phyloP scores from a whole-genome alignment of 2,113 vertebrate species.

The Embiotoca jacksoni region DNA sequence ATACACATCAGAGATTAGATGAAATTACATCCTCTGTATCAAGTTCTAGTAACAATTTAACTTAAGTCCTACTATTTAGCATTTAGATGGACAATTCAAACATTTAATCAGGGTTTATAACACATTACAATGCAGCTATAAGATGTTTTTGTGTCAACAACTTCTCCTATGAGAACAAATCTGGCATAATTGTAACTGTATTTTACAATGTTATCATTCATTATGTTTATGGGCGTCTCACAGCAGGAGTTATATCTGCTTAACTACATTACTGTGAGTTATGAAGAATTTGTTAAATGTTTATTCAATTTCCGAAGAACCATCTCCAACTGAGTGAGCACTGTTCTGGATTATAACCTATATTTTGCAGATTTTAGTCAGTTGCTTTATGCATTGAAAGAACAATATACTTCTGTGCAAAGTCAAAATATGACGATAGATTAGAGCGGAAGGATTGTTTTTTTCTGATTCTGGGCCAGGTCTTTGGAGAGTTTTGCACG shows the following conservation, averaged over 20 bases:
- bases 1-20: slow-evolving; percentile 12
- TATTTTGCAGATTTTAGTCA: not conserved
- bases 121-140: not conserved
- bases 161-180: not conserved
- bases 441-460: not conserved
- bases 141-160: not conserved
- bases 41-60: not conserved
- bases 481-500: not conserved
- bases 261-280: not conserved
- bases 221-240: too few relatives aligned
- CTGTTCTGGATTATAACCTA: not conserved
- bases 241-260: too few relatives aligned
- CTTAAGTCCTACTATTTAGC: not conserved
- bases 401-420: not conserved
- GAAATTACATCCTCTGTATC: slow-evolving; percentile 4
- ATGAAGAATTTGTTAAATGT: not conserved
- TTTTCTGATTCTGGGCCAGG: not conserved
- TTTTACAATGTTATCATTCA: too few relatives aligned
- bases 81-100: not conserved
- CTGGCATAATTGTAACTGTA: too few relatives aligned
- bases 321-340: too few relatives aligned
- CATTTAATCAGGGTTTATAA: not conserved
- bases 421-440: not conserved
- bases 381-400: not conserved
- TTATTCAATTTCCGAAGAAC: too few relatives aligned